Conservation (phyloP, 2,888 invertebrate species). For the Metallyticus violacea region DNA sequence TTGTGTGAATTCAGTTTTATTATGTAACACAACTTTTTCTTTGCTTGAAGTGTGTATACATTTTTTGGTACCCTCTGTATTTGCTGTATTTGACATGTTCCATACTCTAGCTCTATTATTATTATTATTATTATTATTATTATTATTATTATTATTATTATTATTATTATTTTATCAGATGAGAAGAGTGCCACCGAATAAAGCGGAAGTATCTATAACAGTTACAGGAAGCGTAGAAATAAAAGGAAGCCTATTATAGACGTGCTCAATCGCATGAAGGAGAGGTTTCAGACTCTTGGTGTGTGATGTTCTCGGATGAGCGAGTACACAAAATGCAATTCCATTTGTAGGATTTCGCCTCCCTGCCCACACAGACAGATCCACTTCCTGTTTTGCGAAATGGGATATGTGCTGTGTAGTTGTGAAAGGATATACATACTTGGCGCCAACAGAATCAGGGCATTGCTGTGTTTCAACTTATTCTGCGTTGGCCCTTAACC, state of each 20-base stretch:
- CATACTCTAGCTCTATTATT: no score
- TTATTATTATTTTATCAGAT: background rate
- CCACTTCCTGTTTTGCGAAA: background rate
- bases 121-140: no score
- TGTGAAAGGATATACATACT: background rate
- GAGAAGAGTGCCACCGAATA: background rate
- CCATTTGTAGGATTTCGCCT: background rate
- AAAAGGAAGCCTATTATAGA: background rate
- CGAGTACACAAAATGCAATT: background rate
- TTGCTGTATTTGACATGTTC: no score
- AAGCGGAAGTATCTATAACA: background rate
- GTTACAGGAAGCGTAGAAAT: background rate
- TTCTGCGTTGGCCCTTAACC: background rate
- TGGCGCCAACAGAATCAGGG: no score
- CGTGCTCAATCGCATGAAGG: background rate
- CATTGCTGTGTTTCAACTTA: background rate
- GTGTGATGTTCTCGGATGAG: background rate
- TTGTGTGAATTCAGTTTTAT: no score
- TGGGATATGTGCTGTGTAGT: background rate
- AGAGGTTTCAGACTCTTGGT: background rate
- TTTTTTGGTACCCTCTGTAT: no score
- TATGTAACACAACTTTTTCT: no score
- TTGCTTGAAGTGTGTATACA: no score
- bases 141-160: no score
- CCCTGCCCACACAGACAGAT: background rate